Conservation (phyloP, 1,140 invertebrate species). For the Geopemphigus sp. region DNA sequence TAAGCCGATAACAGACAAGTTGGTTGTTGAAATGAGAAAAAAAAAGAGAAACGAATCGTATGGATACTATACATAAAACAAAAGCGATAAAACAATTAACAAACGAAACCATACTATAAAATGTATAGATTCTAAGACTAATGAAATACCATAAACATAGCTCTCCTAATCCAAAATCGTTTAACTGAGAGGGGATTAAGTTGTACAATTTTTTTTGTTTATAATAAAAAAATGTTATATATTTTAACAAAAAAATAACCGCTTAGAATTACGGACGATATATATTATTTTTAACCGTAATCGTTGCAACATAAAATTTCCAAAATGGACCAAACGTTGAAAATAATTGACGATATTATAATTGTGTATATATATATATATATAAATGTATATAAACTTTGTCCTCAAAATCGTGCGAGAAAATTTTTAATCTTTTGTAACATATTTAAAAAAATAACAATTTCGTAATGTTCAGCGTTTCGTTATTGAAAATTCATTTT, state of each 20-base stretch:
- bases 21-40: no score
- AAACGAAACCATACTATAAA: neutral
- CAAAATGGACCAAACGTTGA: neutral
- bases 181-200: neutral
- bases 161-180: neutral
- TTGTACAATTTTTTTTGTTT: neutral
- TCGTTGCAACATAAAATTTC: neutral
- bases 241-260: neutral
- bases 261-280: neutral
- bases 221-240: conserved; percentile 1
- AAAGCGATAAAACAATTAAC: conserved; percentile 4
- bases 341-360: conserved; percentile 4
- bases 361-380: neutral
- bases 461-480: conserved; percentile 13
- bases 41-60: no score
- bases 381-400: no score
- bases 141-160: neutral
- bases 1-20: no score
- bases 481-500: neutral
- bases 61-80: no score
- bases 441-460: conserved; percentile 20
- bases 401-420: neutral
- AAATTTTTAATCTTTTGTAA: neutral
- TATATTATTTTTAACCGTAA: neutral
- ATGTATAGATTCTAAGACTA: neutral